Percentiles rank a stretch among this genome's conserved stretches.
Conservation (phyloP, 2,113 vertebrate species). For the Peucedramus taeniatus region DNA sequence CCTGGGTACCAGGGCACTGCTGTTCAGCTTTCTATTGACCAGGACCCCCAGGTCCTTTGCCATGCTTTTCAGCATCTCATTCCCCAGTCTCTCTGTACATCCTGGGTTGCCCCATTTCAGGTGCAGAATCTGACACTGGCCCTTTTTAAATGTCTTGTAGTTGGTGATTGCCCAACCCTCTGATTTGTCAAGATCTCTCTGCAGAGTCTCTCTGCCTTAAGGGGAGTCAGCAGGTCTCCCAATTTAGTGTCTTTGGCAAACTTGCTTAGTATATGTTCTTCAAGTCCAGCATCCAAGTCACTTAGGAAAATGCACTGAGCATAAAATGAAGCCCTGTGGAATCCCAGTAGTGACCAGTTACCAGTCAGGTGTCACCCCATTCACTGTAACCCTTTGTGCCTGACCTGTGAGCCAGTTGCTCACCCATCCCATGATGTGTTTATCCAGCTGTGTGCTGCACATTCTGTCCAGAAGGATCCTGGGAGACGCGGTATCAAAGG, state of each 20-base stretch:
- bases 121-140: background rate
- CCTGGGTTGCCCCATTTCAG: background rate
- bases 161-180: background rate
- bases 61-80: background rate
- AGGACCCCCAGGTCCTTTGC: rapidly evolving
- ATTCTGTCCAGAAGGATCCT: background rate
- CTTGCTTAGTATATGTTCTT: background rate
- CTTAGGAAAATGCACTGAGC: background rate
- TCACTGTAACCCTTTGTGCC: background rate
- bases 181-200: background rate
- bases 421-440: background rate
- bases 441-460: background rate
- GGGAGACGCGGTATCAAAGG: background rate
- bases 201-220: background rate
- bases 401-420: background rate
- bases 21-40: rapidly evolving
- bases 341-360: background rate
- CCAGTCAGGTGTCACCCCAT: background rate
- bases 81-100: background rate
- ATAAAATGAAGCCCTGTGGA: background rate
- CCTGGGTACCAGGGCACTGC: background rate
- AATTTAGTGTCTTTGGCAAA: background rate
- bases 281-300: background rate
- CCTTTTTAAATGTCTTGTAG: background rate
- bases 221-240: background rate